phyloP scores from a whole-genome alignment of 2,888 invertebrate genomes.

The Caenorhabditis sp. region DNA sequence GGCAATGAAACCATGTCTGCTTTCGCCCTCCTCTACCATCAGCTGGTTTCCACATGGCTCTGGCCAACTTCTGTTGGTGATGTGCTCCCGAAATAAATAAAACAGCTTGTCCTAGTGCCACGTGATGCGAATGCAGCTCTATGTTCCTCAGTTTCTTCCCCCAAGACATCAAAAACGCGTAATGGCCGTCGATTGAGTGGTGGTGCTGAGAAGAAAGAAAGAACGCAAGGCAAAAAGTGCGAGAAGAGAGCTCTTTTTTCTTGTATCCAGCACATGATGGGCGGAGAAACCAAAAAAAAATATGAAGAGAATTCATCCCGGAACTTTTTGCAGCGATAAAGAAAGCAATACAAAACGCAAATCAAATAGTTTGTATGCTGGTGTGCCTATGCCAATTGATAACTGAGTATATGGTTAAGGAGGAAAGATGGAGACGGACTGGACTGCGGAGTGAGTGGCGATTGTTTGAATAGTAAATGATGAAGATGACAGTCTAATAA shows the following conservation, averaged over 20 bases:
- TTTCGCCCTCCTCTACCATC: background rate
- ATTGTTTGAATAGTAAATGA: slow-evolving; percentile 29
- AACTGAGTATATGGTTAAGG: background rate
- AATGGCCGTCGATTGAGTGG: slow-evolving; percentile 9
- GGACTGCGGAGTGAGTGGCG: background rate
- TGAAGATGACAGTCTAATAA: slow-evolving; percentile 21
- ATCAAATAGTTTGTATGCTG: too few relatives aligned
- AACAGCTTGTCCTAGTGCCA: slow-evolving; percentile 2
- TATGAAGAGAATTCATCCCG: background rate
- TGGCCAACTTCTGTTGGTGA: background rate
- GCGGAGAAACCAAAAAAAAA: background rate
- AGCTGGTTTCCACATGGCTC: slow-evolving; percentile 9
- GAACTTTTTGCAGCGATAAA: too few relatives aligned
- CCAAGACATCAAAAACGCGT: slow-evolving; percentile 12
- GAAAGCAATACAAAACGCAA: too few relatives aligned
- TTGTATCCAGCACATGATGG: background rate
- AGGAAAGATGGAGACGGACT: background rate
- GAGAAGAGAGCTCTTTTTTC: background rate
- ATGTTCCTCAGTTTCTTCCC: slow-evolving; percentile 2
- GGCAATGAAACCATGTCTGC: background rate
- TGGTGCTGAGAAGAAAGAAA: background rate
- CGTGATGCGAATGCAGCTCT: slow-evolving; percentile 7
- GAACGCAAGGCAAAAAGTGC: background rate
- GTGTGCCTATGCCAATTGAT: background rate
- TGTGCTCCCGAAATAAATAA: slow-evolving; percentile 11